Conservation (phyloP, 1,140 invertebrate genomes). For the Nilaparvata lugens region DNA sequence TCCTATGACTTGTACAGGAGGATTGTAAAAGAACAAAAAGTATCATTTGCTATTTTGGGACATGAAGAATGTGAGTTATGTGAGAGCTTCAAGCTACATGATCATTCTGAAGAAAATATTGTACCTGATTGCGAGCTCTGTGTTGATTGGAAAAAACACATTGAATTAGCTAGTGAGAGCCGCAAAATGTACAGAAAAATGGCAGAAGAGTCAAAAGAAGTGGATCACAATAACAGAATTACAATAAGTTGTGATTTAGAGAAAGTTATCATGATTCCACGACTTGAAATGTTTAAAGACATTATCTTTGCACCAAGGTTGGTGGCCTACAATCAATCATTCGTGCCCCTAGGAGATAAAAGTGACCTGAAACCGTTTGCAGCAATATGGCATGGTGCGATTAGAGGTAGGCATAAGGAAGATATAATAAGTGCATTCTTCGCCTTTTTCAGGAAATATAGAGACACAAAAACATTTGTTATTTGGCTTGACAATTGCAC, state of each 20-base stretch:
- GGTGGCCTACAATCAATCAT: slow-evolving; percentile 9
- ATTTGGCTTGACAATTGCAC: slow-evolving; percentile 27
- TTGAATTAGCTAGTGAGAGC: too few species aligned
- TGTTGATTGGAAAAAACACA: too few species aligned
- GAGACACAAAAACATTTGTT: slow-evolving; percentile 12
- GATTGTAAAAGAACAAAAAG: too few species aligned
- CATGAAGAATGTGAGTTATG: too few species aligned
- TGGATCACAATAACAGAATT: too few species aligned
- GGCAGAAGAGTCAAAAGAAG: too few species aligned
- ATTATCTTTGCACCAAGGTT: slow-evolving; percentile 15
- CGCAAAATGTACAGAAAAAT: too few species aligned
- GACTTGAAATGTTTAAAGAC: slow-evolving; percentile 20
- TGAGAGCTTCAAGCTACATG: too few species aligned
- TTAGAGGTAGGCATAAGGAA: slow-evolving; percentile 25
- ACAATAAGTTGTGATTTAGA: neutral
- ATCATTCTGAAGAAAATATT: too few species aligned
- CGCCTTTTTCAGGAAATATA: slow-evolving; percentile 10
- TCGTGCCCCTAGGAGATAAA: slow-evolving; percentile 12
- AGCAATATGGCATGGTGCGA: slow-evolving; percentile 14
- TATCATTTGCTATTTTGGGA: too few species aligned
- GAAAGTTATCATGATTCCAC: slow-evolving; percentile 18
- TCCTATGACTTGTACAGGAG: too few species aligned
- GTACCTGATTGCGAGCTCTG: too few species aligned
- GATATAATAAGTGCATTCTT: slow-evolving; percentile 21
- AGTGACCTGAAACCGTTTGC: slow-evolving; percentile 8